Conservation (phyloP, 2,888 invertebrate genomes). For the Pristionchus entomophagus region DNA sequence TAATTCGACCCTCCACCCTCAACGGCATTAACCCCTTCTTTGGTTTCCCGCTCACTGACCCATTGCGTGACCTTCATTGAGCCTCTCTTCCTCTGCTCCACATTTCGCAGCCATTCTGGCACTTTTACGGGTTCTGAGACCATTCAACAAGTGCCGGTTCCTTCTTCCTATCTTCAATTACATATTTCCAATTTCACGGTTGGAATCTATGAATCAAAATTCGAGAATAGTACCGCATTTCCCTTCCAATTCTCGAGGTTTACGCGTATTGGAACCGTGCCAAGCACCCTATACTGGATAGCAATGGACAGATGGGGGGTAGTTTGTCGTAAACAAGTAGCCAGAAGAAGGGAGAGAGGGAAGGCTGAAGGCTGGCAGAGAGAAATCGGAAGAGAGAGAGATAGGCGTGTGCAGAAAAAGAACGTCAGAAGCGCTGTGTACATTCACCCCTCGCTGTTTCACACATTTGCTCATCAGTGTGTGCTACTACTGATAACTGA, state of each 20-base stretch:
- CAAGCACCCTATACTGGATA: not conserved
- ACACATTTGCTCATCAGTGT: slow-evolving; percentile 21
- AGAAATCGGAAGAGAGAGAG: slow-evolving; percentile 37
- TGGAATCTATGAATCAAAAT: too few relatives aligned
- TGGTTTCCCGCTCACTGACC: slow-evolving; percentile 21
- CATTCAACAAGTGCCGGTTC: too few relatives aligned
- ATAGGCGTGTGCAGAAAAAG: not conserved
- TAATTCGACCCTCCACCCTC: not conserved
- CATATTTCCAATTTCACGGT: too few relatives aligned
- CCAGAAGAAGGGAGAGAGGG: not conserved
- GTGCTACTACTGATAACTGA: not conserved
- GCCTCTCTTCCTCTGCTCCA: too few relatives aligned
- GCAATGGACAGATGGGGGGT: not conserved
- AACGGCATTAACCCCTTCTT: not conserved
- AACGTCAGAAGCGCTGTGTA: slow-evolving; percentile 12
- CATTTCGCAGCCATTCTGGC: not conserved
- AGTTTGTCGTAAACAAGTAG: slow-evolving; percentile 45
- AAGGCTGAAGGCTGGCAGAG: slow-evolving; percentile 14
- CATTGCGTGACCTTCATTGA: slow-evolving; percentile 23
- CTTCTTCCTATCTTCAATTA: too few relatives aligned
- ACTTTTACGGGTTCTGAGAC: not conserved
- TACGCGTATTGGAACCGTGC: not conserved
- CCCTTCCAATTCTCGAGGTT: not conserved
- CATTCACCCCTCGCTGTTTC: slow-evolving; percentile 7
- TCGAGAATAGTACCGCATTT: too few relatives aligned